Base-by-base conservation (phyloP, 1,140 invertebrate species). In the Cotesia typhae region DNA sequence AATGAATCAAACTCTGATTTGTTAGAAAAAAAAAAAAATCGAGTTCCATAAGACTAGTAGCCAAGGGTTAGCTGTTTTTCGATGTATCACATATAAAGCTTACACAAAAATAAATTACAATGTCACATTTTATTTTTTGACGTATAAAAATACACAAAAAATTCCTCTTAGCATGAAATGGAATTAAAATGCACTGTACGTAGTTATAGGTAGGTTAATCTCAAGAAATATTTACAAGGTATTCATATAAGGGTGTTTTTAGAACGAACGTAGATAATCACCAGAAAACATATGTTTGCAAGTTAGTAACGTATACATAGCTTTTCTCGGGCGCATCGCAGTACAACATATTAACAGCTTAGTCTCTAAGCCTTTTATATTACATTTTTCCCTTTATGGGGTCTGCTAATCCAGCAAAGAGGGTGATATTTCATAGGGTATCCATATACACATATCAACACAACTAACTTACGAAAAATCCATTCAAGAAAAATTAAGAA, bases 341-440 rank as follows among this genome's bases (percentile, higher is more conserved):
- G 79, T 83, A 84, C 82, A 86, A 85, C 85, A 87, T 87, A 87
- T 87, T 87, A 87, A 87, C 84, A 79, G 84, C 86, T 87, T 86
- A 87, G 81, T 75, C 47, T 51, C 81, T 87, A 87, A 87, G 84
- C 85, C 86, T 84, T 87, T 87, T 87, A 87, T 87, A 87, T 87
- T 87, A 87, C 85, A 86, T 87, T 87, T 87, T 87, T 87, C 86
- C 85, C 84, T 85, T 81, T 85, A 85, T 85, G 84, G 84, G 84
- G 85, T 85, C 83, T 83, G 65, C 69, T 86, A 87, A 86, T 87
- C 85, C 85, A 82, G 83, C 80, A 80, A 68, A 60, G 66, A 73
- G 51, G 53, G 36, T 47, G 20, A 10, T 37, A 38, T 38, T 51
- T 12, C 64, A 41, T 53, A 17, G 64, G 14, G 80, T 81, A 76